These are phyloP conservation scores for Notarius lentiginosus DNA, from an alignment of 2,113 vertebrate species.

Conservation along the genomic window DNA sequence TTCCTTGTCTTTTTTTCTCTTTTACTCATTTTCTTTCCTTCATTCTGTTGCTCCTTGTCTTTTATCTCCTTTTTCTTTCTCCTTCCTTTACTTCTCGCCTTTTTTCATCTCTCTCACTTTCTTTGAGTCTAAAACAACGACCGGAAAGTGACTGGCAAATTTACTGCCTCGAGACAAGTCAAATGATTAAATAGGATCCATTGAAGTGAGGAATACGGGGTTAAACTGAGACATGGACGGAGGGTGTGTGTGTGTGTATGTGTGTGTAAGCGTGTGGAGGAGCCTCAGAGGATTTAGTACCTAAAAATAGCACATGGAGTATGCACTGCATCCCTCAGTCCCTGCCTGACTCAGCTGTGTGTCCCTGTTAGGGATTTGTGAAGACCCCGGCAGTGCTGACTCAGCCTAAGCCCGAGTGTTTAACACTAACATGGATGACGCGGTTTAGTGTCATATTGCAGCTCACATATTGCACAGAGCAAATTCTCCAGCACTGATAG, in stretches of 20 bases:
- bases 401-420: conserved; percentile 54
- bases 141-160: neutral
- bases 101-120: neutral
- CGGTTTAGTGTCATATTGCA: neutral
- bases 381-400: conserved; percentile 53
- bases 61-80: neutral
- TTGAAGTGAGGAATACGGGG: neutral
- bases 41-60: neutral
- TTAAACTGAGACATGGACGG: neutral
- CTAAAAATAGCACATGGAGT: conserved; percentile 61
- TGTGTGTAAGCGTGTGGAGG: conserved; percentile 14
- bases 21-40: neutral
- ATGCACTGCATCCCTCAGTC: conserved; percentile 39
- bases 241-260: conserved; percentile 9
- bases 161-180: neutral
- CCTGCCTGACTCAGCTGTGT: conserved; percentile 59
- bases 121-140: neutral
- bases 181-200: neutral
- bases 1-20: neutral
- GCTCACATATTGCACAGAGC: neutral
- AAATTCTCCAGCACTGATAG: neutral
- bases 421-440: conserved; percentile 37
- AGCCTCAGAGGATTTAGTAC: conserved; percentile 44
- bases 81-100: too few species aligned
- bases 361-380: conserved; percentile 61